Evolutionary conservation across 2,888 invertebrate genomes (phyloP).

Genomic region (Drosophila flavopinicola): DNA sequence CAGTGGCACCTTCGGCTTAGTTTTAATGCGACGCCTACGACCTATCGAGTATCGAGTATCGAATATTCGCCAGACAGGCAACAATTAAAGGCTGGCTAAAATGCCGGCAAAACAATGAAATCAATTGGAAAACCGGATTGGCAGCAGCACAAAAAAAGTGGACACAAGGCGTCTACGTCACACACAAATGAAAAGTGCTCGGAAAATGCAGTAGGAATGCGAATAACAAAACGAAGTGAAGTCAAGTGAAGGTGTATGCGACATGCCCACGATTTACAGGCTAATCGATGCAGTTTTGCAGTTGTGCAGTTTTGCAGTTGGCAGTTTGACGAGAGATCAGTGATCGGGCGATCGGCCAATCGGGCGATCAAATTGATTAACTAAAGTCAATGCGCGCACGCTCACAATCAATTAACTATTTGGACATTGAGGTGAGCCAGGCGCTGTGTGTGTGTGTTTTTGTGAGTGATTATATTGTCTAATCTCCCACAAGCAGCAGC

Average conservation of each 20-base stretch:
- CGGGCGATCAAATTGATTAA: conserved; percentile 67
- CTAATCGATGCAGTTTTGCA: conserved; percentile 68
- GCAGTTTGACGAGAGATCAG: conserved; percentile 67
- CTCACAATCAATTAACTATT: conserved; percentile 74
- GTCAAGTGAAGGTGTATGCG: conserved; percentile 70
- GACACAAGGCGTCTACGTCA: conserved; percentile 51
- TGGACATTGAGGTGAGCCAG: conserved; percentile 52
- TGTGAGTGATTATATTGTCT: too few relatives aligned
- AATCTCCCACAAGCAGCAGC: conserved; percentile 39
- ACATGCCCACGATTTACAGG: conserved; percentile 40
- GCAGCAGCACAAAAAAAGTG: conserved; percentile 15
- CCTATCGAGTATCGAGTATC: conserved; percentile 39
- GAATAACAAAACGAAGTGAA: conserved; percentile 62
- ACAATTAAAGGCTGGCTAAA: conserved; percentile 55
- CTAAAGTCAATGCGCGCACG: conserved; percentile 74
- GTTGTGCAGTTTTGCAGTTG: too few relatives aligned
- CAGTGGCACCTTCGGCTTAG: neutral
- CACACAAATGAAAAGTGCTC: conserved; percentile 31
- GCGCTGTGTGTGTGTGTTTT: conserved; percentile 22
- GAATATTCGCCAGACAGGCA: conserved; percentile 36
- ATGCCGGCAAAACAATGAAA: conserved; percentile 60
- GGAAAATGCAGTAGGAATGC: conserved; percentile 63
- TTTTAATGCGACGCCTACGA: conserved; percentile 49
- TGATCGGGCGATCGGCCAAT: conserved; percentile 45
- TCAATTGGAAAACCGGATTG: conserved; percentile 60